Conservation (phyloP, 2,888 invertebrate genomes). For the Epirrhoe alternata region DNA sequence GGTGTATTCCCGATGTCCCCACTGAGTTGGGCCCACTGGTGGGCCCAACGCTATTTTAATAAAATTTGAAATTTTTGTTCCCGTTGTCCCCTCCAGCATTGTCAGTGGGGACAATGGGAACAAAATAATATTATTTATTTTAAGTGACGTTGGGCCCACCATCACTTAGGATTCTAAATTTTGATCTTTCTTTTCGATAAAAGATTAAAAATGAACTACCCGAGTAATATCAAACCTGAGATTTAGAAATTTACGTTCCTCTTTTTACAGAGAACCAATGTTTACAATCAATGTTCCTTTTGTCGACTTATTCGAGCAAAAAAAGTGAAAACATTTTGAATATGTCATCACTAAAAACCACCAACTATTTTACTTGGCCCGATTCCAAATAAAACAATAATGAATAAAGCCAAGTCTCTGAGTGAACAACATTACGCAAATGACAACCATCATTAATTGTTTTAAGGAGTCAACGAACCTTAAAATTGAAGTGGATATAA, state of each 20-base stretch:
- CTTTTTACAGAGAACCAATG: conserved; percentile 23
- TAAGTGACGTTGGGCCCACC: too few relatives aligned
- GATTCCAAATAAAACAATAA: conserved; percentile 52
- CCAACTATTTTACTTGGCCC: conserved; percentile 51
- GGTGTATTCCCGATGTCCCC: too few relatives aligned
- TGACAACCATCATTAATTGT: conserved; percentile 58
- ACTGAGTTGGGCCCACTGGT: too few relatives aligned
- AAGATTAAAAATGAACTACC: too few relatives aligned
- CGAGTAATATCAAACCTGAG: too few relatives aligned
- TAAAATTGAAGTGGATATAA: conserved; percentile 49
- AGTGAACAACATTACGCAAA: conserved; percentile 48
- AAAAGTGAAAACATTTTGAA: conserved; percentile 45
- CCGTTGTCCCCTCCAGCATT: too few relatives aligned
- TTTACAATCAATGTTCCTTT: conserved; percentile 24
- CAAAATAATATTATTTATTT: too few relatives aligned
- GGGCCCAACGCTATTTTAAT: too few relatives aligned
- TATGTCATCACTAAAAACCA: conserved; percentile 43
- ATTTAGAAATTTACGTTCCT: background rate
- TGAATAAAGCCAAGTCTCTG: conserved; percentile 46
- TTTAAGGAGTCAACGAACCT: conserved; percentile 46
- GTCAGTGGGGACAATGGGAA: too few relatives aligned
- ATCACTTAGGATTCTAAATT: too few relatives aligned
- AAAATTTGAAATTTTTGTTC: too few relatives aligned
- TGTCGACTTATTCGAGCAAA: conserved; percentile 33
- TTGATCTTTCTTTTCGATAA: too few relatives aligned